Conservation (phyloP, 2,888 invertebrate genomes). For the Drosophila birchii region DNA sequence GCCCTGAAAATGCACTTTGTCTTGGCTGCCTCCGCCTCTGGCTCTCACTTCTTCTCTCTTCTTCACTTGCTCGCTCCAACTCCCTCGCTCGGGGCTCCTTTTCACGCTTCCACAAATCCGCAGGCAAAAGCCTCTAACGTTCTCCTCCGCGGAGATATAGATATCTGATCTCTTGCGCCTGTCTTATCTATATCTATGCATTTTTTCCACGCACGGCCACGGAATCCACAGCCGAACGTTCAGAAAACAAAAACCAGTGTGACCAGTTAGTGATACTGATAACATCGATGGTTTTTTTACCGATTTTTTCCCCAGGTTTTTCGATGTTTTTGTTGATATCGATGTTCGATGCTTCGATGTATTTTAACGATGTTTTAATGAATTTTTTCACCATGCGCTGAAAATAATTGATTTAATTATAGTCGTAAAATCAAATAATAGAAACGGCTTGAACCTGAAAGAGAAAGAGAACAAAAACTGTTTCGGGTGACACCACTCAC, state of each 20-base stretch:
- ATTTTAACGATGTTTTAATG: too few species aligned
- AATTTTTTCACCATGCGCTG: too few species aligned
- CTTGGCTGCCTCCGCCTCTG: constrained; percentile 47
- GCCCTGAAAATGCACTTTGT: constrained; percentile 82
- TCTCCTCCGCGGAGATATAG: constrained; percentile 26
- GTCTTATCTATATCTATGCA: constrained; percentile 69
- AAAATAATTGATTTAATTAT: too few species aligned
- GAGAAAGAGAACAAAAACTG: too few species aligned
- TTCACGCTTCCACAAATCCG: constrained; percentile 13
- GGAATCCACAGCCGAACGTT: constrained; percentile 24
- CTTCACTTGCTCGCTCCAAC: constrained; percentile 7
- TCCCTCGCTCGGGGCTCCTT: constrained; percentile 8
- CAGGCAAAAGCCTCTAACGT: constrained; percentile 10
- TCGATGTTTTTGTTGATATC: too few species aligned
- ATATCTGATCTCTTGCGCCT: constrained; percentile 37
- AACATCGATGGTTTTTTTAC: too few species aligned
- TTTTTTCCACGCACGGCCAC: constrained; percentile 60
- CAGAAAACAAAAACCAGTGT: constrained; percentile 6
- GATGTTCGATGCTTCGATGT: too few species aligned
- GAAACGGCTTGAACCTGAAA: too few species aligned
- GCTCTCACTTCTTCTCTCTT: constrained; percentile 30
- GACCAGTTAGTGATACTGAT: too few species aligned
- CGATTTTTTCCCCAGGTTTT: too few species aligned
- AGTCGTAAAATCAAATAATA: too few species aligned
- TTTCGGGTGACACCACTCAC: too few species aligned